Evolutionary conservation across 1,140 invertebrate genomes (phyloP).

Genomic region (Brachionus angularis): DNA sequence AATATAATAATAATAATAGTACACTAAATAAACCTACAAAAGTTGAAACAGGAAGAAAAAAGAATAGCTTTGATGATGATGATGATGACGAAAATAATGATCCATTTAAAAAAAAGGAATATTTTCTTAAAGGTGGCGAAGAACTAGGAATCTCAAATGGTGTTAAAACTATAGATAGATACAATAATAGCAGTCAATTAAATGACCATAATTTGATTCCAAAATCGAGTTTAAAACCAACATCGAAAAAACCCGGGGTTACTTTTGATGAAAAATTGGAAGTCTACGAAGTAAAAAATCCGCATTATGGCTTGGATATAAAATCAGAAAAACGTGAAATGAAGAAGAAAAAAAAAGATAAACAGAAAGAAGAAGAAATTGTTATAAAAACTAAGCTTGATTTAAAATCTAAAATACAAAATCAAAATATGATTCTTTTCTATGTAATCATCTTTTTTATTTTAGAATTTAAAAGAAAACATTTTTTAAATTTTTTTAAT

Average conservation of each 20-base stretch:
- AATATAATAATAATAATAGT: not conserved
- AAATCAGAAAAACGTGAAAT: slow-evolving; percentile 40
- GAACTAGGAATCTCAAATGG: not conserved
- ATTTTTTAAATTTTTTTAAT: not conserved
- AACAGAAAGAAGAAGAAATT: slow-evolving; percentile 37
- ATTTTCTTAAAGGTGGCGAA: slow-evolving; percentile 30
- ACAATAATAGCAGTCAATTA: not conserved
- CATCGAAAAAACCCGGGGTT: slow-evolving; percentile 22
- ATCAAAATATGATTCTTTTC: slow-evolving; percentile 24
- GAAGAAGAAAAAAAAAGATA: slow-evolving; percentile 32
- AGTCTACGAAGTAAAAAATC: slow-evolving; percentile 41
- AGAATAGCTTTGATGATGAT: slow-evolving; percentile 35
- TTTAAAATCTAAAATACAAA: slow-evolving; percentile 34
- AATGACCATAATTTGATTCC: not conserved
- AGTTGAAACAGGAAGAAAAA: slow-evolving; percentile 6
- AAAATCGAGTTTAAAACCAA: not conserved
- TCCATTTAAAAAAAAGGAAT: slow-evolving; percentile 17
- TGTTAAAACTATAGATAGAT: not conserved
- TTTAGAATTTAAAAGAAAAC: not conserved
- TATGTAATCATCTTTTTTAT: slow-evolving; percentile 1
- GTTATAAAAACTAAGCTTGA: slow-evolving; percentile 19
- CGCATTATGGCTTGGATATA: slow-evolving; percentile 24
- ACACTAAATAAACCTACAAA: not conserved
- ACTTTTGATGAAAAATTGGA: slow-evolving; percentile 41
- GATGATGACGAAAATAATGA: not conserved